phyloP scores from a whole-genome alignment of 2,797 vertebrate species.

The Delichon dasypus region DNA sequence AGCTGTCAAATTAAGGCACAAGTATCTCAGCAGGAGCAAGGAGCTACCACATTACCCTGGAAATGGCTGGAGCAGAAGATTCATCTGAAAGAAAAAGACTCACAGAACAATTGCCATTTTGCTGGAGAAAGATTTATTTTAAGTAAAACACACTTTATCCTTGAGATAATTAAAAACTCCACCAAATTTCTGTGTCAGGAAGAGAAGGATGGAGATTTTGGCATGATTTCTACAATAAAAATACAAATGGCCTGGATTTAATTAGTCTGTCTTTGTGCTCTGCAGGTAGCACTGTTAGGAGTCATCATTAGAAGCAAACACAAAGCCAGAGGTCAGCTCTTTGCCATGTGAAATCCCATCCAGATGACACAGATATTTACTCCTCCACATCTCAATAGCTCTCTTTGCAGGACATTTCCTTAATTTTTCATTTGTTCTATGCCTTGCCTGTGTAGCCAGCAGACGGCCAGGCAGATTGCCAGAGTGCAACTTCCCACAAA shows the following conservation, averaged over 20 bases:
- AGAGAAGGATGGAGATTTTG: not conserved
- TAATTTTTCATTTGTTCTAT: conserved; percentile 13
- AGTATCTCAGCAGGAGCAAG: conserved; percentile 3
- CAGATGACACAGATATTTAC: conserved; percentile 50
- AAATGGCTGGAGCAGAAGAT: conserved; percentile 5
- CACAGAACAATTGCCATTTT: not conserved
- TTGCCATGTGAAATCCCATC: conserved; percentile 40
- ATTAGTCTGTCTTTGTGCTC: conserved; percentile 37
- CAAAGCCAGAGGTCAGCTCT: conserved; percentile 37
- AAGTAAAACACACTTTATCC: not conserved
- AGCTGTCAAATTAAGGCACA: conserved; percentile 32
- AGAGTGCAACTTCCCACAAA: not conserved
- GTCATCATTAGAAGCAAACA: conserved; percentile 10
- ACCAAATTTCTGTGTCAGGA: not conserved
- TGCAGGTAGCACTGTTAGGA: conserved; percentile 37
- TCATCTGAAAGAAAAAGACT: not conserved
- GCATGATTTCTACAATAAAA: not conserved
- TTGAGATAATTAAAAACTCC: not conserved
- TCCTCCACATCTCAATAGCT: conserved; percentile 35
- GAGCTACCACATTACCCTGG: not conserved
- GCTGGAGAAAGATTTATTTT: not conserved
- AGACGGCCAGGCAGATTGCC: not conserved
- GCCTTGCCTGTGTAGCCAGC: not conserved
- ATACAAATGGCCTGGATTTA: conserved; percentile 2
- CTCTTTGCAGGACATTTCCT: conserved; percentile 46